phyloP scores from a whole-genome alignment of 1,140 invertebrate species.

The Drosophila azteca region DNA sequence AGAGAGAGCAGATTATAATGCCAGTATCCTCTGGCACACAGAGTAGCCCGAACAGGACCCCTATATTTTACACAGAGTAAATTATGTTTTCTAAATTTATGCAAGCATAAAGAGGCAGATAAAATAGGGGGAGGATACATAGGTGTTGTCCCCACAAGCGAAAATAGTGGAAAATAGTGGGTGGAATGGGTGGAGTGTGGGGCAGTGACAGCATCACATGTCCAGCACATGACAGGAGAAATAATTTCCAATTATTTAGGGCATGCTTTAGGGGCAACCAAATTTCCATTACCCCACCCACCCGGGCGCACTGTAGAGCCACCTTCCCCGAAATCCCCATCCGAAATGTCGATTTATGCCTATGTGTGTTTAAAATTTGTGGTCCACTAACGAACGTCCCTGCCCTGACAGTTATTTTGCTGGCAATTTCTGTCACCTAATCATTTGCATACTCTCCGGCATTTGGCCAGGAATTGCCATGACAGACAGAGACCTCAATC shows the following conservation, averaged over 20 bases:
- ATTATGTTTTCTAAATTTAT: slow-evolving; percentile 46
- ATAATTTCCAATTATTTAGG: slow-evolving; percentile 76
- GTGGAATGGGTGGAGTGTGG: neutral
- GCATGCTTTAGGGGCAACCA: slow-evolving; percentile 57
- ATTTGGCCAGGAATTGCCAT: slow-evolving; percentile 18
- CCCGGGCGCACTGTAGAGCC: neutral
- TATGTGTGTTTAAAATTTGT: slow-evolving; percentile 61
- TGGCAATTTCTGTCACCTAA: slow-evolving; percentile 59
- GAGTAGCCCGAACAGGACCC: slow-evolving; percentile 24
- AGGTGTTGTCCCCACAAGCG: slow-evolving; percentile 24
- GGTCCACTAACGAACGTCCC: slow-evolving; percentile 55
- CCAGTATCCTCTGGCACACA: slow-evolving; percentile 1
- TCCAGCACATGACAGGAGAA: slow-evolving; percentile 52
- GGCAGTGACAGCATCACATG: slow-evolving; percentile 33
- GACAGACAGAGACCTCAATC: too few species aligned
- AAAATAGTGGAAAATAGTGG: slow-evolving; percentile 5
- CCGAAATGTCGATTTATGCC: neutral
- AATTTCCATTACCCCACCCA: slow-evolving; percentile 21
- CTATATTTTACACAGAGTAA: slow-evolving; percentile 51
- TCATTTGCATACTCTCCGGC: slow-evolving; percentile 62
- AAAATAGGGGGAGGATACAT: slow-evolving; percentile 19
- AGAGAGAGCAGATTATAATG: slow-evolving; percentile 58
- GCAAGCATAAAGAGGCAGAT: slow-evolving; percentile 52
- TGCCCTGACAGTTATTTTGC: slow-evolving; percentile 36
- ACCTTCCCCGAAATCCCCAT: neutral